phyloP scores from a whole-genome alignment of 2,888 invertebrate genomes.

The Lochmaea crataegi region DNA sequence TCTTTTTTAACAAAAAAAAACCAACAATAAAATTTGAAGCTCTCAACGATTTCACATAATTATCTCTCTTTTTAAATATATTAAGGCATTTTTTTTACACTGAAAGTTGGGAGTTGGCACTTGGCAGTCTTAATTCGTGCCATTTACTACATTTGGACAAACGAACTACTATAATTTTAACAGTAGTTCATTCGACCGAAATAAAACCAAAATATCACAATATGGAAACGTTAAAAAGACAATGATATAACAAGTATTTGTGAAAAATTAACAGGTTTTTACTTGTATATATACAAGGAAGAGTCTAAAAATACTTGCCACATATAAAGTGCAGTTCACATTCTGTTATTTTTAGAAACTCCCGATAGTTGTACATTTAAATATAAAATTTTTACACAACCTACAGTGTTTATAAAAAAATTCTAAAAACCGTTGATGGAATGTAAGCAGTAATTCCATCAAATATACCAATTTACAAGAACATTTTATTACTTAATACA shows the following conservation, averaged over 20 bases:
- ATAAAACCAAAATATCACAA: slow-evolving; percentile 24
- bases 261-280: slow-evolving; percentile 8
- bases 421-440: slow-evolving; percentile 1
- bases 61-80: slow-evolving; percentile 43
- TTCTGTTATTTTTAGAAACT: background rate
- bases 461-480: background rate
- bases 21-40: slow-evolving; percentile 51
- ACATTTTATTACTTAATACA: background rate
- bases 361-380: slow-evolving; percentile 14
- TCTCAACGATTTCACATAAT: slow-evolving; percentile 47
- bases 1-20: slow-evolving; percentile 29
- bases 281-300: background rate
- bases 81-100: slow-evolving; percentile 53
- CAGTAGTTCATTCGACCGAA: slow-evolving; percentile 21
- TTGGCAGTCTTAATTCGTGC: slow-evolving; percentile 48
- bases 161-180: slow-evolving; percentile 7
- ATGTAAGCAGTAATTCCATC: background rate
- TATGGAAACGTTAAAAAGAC: slow-evolving; percentile 20
- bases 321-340: background rate
- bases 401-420: slow-evolving; percentile 3
- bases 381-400: slow-evolving; percentile 21
- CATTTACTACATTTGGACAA: slow-evolving; percentile 18
- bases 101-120: slow-evolving; percentile 47
- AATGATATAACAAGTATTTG: slow-evolving; percentile 15
- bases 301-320: background rate